These are phyloP conservation scores for Drosophila takahashii DNA, from an alignment of 1,140 invertebrate species.

Conservation along the genomic window DNA sequence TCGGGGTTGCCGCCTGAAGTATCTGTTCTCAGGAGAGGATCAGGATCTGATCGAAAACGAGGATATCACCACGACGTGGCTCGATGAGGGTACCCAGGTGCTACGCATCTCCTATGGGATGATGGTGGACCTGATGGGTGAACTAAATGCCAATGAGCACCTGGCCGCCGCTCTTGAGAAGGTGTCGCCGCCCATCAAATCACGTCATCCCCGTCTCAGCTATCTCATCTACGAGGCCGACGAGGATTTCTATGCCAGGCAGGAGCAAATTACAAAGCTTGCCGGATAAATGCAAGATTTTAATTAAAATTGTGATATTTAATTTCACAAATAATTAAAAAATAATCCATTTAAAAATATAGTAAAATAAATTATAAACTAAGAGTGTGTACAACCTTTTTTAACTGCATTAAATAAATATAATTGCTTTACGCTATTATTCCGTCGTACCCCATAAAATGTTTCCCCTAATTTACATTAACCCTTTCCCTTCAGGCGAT, in stretches of 20 bases:
- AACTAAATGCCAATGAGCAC: conserved; percentile 39
- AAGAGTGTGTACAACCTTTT: not conserved
- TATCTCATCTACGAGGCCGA: conserved; percentile 46
- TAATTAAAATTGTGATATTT: no score
- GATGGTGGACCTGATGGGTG: conserved; percentile 42
- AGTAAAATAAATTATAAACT: not conserved
- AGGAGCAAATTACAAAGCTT: not conserved
- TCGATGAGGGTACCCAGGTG: not conserved
- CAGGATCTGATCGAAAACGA: conserved; percentile 21
- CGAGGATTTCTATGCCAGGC: conserved; percentile 16
- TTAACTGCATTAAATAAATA: not conserved
- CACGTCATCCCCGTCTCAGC: conserved; percentile 11
- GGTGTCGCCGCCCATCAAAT: not conserved
- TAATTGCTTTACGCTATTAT: not conserved
- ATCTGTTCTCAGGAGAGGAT: conserved; percentile 30
- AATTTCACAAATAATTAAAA: no score
- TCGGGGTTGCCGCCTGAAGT: conserved; percentile 32
- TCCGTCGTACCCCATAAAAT: conserved; percentile 13
- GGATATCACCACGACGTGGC: conserved; percentile 12
- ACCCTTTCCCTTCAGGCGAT: conserved; percentile 13
- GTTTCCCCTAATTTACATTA: conserved; percentile 18
- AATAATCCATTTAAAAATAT: no score
- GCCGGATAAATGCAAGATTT: no score
- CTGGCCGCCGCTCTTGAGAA: conserved; percentile 34
- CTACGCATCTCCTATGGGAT: conserved; percentile 48